Evolutionary conservation across 2,888 invertebrate genomes (phyloP).

Genomic region (Esperia sulphurella): DNA sequence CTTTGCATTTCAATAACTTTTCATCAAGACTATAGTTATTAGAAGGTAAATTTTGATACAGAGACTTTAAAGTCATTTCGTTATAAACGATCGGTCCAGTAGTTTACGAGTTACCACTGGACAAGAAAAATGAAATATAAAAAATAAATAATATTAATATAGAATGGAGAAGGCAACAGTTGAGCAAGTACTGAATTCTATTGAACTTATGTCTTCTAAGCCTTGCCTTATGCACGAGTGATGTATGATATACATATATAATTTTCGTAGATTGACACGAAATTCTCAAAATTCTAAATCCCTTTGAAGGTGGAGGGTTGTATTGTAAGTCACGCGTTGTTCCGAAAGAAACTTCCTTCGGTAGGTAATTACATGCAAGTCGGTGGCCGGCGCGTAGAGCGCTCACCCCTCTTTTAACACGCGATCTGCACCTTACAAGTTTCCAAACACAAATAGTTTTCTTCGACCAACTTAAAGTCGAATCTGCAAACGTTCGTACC

Average conservation of each 20-base stretch:
- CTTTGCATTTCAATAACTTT: too few relatives aligned
- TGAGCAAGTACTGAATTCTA: too few relatives aligned
- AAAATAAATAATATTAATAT: too few relatives aligned
- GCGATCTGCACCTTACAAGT: slow-evolving; percentile 43
- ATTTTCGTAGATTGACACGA: neutral
- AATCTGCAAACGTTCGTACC: slow-evolving; percentile 34
- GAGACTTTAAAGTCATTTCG: too few relatives aligned
- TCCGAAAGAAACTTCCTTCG: slow-evolving; percentile 65
- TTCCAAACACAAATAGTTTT: slow-evolving; percentile 3
- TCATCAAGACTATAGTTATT: too few relatives aligned
- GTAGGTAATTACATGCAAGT: slow-evolving; percentile 67
- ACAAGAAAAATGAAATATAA: too few relatives aligned
- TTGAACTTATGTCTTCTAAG: too few relatives aligned
- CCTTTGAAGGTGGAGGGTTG: slow-evolving; percentile 19
- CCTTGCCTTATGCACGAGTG: too few relatives aligned
- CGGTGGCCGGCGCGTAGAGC: slow-evolving; percentile 39
- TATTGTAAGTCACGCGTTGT: slow-evolving; percentile 57
- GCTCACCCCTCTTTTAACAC: slow-evolving; percentile 52
- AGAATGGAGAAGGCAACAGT: too few relatives aligned
- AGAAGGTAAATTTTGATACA: too few relatives aligned
- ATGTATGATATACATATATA: neutral
- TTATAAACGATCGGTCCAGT: too few relatives aligned
- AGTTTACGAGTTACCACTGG: too few relatives aligned
- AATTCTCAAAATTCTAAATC: neutral
- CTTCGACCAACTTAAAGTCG: slow-evolving; percentile 24